Base-by-base conservation (phyloP, 35 echinoderm and acorn worm genomes). In the Chiridota heheva region DNA sequence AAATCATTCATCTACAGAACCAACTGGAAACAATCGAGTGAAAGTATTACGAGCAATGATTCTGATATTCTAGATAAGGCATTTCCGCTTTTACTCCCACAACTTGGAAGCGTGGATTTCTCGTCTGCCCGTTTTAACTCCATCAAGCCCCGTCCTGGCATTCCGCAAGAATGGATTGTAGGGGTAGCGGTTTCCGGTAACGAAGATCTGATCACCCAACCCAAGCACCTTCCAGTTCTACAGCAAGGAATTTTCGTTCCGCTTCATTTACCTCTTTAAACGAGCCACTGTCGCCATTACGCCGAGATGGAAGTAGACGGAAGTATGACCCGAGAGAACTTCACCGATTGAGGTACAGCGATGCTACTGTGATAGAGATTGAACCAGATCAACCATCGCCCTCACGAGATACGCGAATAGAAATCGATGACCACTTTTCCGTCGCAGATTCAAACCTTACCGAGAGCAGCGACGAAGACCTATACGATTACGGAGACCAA, bases 401-500 rank as follows among this genome's bases (percentile, higher is more conserved):
- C 22, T 61, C 75, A 24, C 75, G 51, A 6, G 51, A 78, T 1
- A 26, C 51, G 16, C 58, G 75, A 78, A 78, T 78, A 20, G 75
- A 78, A 10, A 78, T 78, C 12, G 75, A 78, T 31, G 75, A 78
- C 10, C 36, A 78, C n/a, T 78, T 78, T 40, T 78, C 75, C 1
- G 62, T 78, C 35, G 75, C 75, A 6, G 62, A 30, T 42, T 39
- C 75, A 3, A 36, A 38, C 29, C 27, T 26, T 27, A 60, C 75
- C 1, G 75, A 78, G 49, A 78, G 75, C 22, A 78, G 75, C 33
- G 75, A 78, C 37, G 75, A 78, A 62, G 75, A 78, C 42, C 75
- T 78, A 40, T 78, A 78, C 46, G 75, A 78, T 35, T 42, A 78
- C 30, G 75, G 75, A 2, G 75, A 78, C 16, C n/a, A n/a, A n/a